These are phyloP conservation scores for Indri indri DNA, from an alignment of 2,113 vertebrate genomes.

Conservation along the genomic window DNA sequence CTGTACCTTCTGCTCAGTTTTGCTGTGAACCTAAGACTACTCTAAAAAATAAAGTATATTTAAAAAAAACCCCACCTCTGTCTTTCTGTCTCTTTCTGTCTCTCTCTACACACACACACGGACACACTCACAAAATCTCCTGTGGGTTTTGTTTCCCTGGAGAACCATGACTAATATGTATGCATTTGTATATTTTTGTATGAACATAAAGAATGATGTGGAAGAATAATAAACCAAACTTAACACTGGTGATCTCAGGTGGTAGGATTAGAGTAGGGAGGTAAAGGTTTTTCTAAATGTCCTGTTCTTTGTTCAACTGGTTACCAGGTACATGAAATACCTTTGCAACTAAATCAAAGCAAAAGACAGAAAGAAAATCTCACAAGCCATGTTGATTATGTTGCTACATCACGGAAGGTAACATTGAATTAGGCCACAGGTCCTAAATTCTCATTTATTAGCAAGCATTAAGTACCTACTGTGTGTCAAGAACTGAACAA, in stretches of 20 bases:
- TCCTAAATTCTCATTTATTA: constrained; percentile 20
- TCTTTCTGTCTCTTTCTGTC: background rate
- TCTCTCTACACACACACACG: background rate
- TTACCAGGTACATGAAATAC: background rate
- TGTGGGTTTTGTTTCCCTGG: background rate
- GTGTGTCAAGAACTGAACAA: background rate
- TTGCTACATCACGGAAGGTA: background rate
- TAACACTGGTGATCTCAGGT: background rate
- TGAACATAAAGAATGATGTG: background rate
- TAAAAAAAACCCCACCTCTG: background rate
- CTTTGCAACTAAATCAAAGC: background rate
- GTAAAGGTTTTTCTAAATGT: background rate
- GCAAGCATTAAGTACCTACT: background rate
- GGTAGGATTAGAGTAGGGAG: background rate
- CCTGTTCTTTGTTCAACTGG: background rate
- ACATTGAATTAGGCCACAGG: background rate
- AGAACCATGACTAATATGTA: background rate
- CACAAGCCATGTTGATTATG: background rate
- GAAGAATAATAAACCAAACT: background rate
- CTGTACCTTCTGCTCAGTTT: background rate
- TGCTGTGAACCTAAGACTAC: background rate
- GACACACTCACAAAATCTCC: background rate
- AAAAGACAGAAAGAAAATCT: background rate
- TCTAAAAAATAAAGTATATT: background rate
- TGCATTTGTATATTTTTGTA: background rate